Evolutionary conservation across 2,888 invertebrate genomes (phyloP).

Genomic region (Volucella inanis): DNA sequence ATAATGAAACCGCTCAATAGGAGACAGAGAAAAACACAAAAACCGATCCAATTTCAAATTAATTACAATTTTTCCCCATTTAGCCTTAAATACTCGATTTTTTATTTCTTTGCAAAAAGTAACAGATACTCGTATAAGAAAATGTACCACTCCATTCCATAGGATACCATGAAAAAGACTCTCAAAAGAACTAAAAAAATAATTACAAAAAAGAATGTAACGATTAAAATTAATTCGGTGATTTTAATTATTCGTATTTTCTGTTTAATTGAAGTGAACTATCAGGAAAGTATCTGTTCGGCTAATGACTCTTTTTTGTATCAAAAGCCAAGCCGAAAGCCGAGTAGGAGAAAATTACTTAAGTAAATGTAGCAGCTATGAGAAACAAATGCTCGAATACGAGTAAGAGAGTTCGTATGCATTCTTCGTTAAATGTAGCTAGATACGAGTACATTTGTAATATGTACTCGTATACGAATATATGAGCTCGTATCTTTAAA

Average conservation of each 20-base stretch:
- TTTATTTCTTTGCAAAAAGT: slow-evolving; percentile 18
- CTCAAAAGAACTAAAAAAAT: not conserved
- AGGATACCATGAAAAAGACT: not conserved
- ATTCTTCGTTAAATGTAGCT: too few species aligned
- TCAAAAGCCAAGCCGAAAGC: not conserved
- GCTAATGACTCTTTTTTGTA: slow-evolving; percentile 21
- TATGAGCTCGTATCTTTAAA: not conserved
- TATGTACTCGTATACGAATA: not conserved
- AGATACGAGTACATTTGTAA: not conserved
- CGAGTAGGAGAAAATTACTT: slow-evolving; percentile 20
- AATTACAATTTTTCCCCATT: slow-evolving; percentile 35
- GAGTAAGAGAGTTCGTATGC: too few species aligned
- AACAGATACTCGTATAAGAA: too few species aligned
- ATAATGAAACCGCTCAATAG: slow-evolving; percentile 57
- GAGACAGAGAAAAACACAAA: slow-evolving; percentile 25
- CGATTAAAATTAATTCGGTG: slow-evolving; percentile 5
- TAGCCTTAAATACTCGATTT: slow-evolving; percentile 8
- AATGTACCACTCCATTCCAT: not conserved
- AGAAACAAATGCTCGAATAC: too few species aligned
- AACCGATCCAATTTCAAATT: slow-evolving; percentile 54
- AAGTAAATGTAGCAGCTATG: not conserved
- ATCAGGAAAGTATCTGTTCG: slow-evolving; percentile 24
- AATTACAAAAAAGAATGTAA: slow-evolving; percentile 1
- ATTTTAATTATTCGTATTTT: not conserved
- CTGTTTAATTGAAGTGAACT: slow-evolving; percentile 1